Evolutionary conservation across 1,140 invertebrate species (phyloP).

Genomic region (Diuraphis noxia): DNA sequence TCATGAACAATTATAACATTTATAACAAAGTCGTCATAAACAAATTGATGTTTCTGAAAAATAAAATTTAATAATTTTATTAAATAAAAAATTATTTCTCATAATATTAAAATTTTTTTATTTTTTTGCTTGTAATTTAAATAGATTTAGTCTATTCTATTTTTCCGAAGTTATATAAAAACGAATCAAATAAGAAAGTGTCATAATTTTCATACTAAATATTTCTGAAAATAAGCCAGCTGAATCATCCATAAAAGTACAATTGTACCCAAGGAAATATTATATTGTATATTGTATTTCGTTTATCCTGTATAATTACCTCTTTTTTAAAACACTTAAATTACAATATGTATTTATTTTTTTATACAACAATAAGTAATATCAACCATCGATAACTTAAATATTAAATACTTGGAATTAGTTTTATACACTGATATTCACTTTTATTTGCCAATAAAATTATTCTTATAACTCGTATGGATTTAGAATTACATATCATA

Average conservation of each 20-base stretch:
- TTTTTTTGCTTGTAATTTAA: not conserved
- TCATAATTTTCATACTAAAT: not conserved
- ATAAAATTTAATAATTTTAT: not conserved
- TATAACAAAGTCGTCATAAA: too few relatives aligned
- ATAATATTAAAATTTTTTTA: not conserved
- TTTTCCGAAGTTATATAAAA: too few relatives aligned
- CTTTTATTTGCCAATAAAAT: not conserved
- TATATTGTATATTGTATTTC: not conserved
- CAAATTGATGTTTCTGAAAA: not conserved
- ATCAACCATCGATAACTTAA: not conserved
- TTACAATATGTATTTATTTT: not conserved
- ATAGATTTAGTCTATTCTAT: not conserved
- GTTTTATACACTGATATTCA: not conserved
- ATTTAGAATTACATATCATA: not conserved
- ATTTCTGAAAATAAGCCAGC: not conserved
- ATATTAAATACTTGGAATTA: not conserved
- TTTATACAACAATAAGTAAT: too few relatives aligned
- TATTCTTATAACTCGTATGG: not conserved
- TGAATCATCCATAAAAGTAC: not conserved
- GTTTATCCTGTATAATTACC: not conserved
- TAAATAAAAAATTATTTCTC: too few relatives aligned
- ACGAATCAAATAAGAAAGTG: not conserved
- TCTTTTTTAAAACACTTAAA: not conserved
- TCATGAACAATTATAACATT: not conserved
- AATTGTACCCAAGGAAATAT: not conserved